phyloP scores from a whole-genome alignment of 2,888 invertebrate species.

The Sinohyriopsis cumingii region DNA sequence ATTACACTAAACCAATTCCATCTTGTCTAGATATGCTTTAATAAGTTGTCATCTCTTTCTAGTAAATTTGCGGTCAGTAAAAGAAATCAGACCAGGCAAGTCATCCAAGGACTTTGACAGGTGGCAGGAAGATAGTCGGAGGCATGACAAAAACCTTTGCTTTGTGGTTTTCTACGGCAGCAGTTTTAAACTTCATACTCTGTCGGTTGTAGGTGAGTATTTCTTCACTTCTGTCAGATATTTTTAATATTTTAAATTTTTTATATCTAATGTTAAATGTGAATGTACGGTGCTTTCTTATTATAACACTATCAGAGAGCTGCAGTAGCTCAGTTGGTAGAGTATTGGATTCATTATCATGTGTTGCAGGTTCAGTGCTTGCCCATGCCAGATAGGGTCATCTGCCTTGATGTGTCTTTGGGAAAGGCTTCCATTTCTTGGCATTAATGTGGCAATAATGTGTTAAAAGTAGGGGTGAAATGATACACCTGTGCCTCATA shows the following conservation, averaged over 20 bases:
- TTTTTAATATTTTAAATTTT: no score
- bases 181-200: conserved; percentile 89
- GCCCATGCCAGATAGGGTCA: not conserved
- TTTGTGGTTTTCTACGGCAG: conserved; percentile 92
- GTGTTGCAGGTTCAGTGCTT: not conserved
- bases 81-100: conserved; percentile 90
- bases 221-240: not conserved
- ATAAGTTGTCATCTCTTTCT: conserved; percentile 43
- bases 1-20: no score
- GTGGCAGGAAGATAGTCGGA: conserved; percentile 91
- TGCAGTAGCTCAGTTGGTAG: not conserved
- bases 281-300: not conserved
- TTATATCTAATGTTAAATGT: no score
- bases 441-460: no score
- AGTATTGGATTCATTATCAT: not conserved
- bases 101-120: conserved; percentile 92
- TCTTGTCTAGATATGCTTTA: no score
- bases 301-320: not conserved
- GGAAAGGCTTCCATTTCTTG: no score
- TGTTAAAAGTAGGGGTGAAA: no score
- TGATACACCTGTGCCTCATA: no score
- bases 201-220: conserved; percentile 86
- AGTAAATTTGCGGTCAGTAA: conserved; percentile 87
- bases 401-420: no score
- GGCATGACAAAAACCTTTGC: conserved; percentile 84